Percentiles rank a stretch among this genome's conserved stretches.
Conservation (phyloP, 1,140 invertebrate genomes). For the Drosophila ambigua region DNA sequence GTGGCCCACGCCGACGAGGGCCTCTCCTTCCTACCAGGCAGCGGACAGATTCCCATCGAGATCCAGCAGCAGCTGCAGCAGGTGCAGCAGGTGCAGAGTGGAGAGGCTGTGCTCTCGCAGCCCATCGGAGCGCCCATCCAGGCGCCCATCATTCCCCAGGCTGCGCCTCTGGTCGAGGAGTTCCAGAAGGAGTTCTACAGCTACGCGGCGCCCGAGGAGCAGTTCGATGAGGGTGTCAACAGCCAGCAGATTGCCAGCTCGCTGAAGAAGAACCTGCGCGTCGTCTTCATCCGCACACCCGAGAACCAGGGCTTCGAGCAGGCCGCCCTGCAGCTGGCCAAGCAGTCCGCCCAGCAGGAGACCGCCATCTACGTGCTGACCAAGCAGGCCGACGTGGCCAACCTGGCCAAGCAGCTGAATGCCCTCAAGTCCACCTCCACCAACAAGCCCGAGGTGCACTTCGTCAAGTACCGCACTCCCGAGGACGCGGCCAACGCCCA, state of each 20-base stretch:
- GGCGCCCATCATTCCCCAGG: conserved; percentile 26
- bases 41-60: conserved; percentile 34
- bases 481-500: conserved; percentile 74
- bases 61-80: conserved; percentile 14
- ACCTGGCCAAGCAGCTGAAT: conserved; percentile 67
- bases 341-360: conserved; percentile 81
- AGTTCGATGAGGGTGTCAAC: conserved; percentile 63
- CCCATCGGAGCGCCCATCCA: conserved; percentile 50
- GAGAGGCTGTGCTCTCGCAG: conserved; percentile 65
- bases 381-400: conserved; percentile 85
- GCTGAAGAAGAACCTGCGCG: conserved; percentile 92
- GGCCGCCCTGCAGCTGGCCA: conserved; percentile 87
- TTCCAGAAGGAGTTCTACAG: conserved; percentile 76
- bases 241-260: conserved; percentile 74
- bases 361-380: conserved; percentile 94
- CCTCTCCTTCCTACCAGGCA: conserved; percentile 60
- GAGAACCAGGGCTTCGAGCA: conserved; percentile 85
- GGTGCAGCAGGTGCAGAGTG: conserved; percentile 49
- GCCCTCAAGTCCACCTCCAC: conserved; percentile 58
- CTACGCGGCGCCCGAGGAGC: conserved; percentile 73
- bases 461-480: conserved; percentile 71
- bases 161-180: conserved; percentile 55
- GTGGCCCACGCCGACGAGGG: conserved; percentile 66
- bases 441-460: conserved; percentile 73
- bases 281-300: conserved; percentile 93